Evolutionary conservation across 2,888 invertebrate genomes (phyloP), one percentile per base, ranked within the genome.

Genomic region (Argynnis bischoffii): DNA sequence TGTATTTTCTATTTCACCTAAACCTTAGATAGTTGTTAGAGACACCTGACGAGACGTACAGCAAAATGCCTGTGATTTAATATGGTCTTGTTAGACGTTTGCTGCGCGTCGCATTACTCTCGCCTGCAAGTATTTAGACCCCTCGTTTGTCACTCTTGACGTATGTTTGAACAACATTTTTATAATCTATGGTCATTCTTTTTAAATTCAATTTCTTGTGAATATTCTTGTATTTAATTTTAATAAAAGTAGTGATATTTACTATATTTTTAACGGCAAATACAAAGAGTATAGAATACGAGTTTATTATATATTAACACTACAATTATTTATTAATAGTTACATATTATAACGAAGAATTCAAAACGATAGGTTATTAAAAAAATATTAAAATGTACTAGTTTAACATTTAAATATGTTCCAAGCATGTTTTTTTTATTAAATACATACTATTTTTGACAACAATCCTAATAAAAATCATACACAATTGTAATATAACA

Each of bases 51-150:
- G 60, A 60, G 50, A 60, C 47, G 6, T 3, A 59, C 47, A 59
- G 54, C 21, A 55, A 79, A 81, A 83, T 80, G 79, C 80, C 76
- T 68, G 77, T 84, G 82, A 86, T 85, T 85, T 84, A 85, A 80
- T 82, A 81, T 79, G 78, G 76, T 77, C 80, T 75, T 77, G 80
- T 76, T 77, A 77, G 79, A 61, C 66, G 70, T 73, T 18, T 73
- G 70, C 70, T 70, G 72, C 74, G 75, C 66, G 69, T 69, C 66
- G 61, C 68, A 73, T 72, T 63, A 65, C 72, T 69, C 69, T 71
- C 53, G 67, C 63, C 63, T 54, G 60, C 64, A 47, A 61, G 51
- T 35, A n/a, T 41, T 54, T 55, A 63, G 77, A 76, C 69, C 75
- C 79, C 72, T 73, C 78, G 79, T 87, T 83, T 85, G 84, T 85